Evolutionary conservation across 2,797 vertebrate genomes (phyloP), one percentile per base, ranked within the genome.

Genomic region (Pagetopsis macropterus): DNA sequence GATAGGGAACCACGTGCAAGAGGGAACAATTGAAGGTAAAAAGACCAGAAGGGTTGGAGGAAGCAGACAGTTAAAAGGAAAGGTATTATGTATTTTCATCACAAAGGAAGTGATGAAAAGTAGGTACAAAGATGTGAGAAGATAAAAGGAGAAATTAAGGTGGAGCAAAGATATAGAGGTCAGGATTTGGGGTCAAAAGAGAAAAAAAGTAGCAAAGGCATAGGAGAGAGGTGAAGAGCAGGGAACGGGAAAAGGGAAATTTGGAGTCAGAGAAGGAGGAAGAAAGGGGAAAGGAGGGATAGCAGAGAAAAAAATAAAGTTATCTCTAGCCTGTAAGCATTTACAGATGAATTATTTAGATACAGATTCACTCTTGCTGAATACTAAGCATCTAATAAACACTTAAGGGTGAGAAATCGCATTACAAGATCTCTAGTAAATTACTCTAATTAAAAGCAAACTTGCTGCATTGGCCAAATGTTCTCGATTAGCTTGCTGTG

Each of bases 361-460:
- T 80, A 82, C 77, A 84, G 72, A 83, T 57, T 82, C 68, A 86
- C 73, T 84, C 78, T 87, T 77, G 85, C 84, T 86, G 88, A 90
- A 92, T 84, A 91, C 89, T 90, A 90, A 91, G 88, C 82, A 90
- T 86, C 84, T 82, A 89, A 89, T 84, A 89, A 90, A 92, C 87
- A 90, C 82, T 88, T 84, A 88, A 90, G 90, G 92, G 91, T 90
- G 88, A 86, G 89, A 92, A 90, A 88, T 83, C 76, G 86, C 90
- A 90, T 89, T 75, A 88, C 75, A 76, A 91, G 88, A 91, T 91
- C 76, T 86, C 52, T 68, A 59, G 51, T 51, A 86, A 82, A 86
- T 82, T 44, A 72, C 72, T 84, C 54, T 89, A 86, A 90, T 90
- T 90, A 79, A 89, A 87, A 87, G 83, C 76, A 87, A 89, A 90